phyloP scores from a whole-genome alignment of 2,888 invertebrate genomes.

The Caenorhabditis virilis region DNA sequence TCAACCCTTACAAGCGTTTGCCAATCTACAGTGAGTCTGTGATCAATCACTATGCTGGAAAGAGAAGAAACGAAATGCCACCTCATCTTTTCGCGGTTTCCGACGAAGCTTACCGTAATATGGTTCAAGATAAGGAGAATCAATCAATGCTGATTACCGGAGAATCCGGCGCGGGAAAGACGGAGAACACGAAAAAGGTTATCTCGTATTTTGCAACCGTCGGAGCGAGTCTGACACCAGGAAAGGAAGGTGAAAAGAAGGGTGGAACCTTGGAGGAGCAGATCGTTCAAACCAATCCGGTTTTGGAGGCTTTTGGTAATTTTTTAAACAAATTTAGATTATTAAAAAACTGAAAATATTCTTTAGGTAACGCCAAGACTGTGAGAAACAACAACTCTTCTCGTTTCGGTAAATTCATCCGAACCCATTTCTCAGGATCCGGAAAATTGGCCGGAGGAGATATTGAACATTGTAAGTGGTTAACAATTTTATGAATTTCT shows the following conservation, averaged over 20 bases:
- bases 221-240: slow-evolving; percentile 74
- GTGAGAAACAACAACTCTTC: slow-evolving; percentile 99
- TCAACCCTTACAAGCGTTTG: slow-evolving; percentile 68
- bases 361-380: slow-evolving; percentile 85
- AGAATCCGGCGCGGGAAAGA: slow-evolving; percentile 99
- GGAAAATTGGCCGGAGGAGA: slow-evolving; percentile 99
- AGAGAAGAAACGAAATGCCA: slow-evolving; percentile 69
- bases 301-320: slow-evolving; percentile 75
- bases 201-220: slow-evolving; percentile 88
- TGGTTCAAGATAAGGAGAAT: slow-evolving; percentile 79
- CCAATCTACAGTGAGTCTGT: slow-evolving; percentile 66
- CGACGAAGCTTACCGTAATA: slow-evolving; percentile 99
- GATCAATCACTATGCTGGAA: slow-evolving; percentile 66
- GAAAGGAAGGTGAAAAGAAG: slow-evolving; percentile 50
- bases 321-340: slow-evolving; percentile 81
- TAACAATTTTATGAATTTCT: neutral
- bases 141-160: slow-evolving; percentile 95
- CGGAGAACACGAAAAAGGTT: slow-evolving; percentile 92
- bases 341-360: slow-evolving; percentile 76
- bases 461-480: slow-evolving; percentile 96
- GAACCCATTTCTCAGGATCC: slow-evolving; percentile 98
- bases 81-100: slow-evolving; percentile 92
- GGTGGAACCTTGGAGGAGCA: slow-evolving; percentile 88
- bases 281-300: slow-evolving; percentile 99
- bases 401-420: slow-evolving; percentile 99